Evolutionary conservation across 1,140 invertebrate species (phyloP).

Genomic region (Paralvinella palmiformis): DNA sequence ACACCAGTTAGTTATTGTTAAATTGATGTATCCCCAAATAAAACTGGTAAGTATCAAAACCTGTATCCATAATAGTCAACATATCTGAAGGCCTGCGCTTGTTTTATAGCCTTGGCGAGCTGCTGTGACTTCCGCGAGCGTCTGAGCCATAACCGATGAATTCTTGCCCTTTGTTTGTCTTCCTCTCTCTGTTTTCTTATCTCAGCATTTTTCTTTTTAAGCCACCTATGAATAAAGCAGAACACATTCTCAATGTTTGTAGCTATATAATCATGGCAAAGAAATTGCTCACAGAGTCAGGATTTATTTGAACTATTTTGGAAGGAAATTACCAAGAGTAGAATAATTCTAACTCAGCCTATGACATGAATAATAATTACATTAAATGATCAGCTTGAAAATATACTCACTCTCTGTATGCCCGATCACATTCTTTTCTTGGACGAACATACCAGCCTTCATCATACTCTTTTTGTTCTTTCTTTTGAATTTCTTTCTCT

Average conservation of each 20-base stretch:
- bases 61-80: constrained; percentile 41
- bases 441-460: neutral
- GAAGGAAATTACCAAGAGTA: neutral
- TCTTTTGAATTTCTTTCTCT: neutral
- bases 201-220: neutral
- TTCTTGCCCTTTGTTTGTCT: constrained; percentile 26
- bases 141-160: constrained; percentile 27
- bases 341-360: neutral
- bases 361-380: neutral
- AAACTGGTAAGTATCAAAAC: too few relatives aligned
- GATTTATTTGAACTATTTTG: neutral
- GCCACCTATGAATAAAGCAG: neutral
- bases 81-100: constrained; percentile 37
- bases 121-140: constrained; percentile 29
- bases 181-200: neutral
- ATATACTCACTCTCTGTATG: neutral
- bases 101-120: constrained; percentile 31
- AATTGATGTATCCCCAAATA: too few relatives aligned
- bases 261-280: neutral
- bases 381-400: neutral
- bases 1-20: too few relatives aligned
- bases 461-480: neutral
- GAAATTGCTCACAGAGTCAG: neutral
- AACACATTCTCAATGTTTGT: neutral
- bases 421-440: neutral